A percentile compares a stretch with the other conserved stretches of the same genome.
These are phyloP conservation scores for Dicranocentrus wangi DNA, from an alignment of 2,888 invertebrate species.

Conservation along the genomic window DNA sequence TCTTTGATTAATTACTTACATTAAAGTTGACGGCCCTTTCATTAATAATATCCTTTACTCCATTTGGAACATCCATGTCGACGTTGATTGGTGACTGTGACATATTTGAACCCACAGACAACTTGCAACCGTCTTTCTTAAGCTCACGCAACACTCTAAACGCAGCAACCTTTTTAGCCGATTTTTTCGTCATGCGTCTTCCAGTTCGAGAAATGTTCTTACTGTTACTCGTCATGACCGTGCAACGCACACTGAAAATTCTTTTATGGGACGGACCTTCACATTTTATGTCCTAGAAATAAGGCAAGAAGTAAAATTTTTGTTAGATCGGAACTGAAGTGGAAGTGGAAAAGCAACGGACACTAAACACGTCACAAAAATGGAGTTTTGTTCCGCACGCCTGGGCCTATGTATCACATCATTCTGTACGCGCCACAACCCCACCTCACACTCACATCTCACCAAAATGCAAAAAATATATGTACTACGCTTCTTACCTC, in stretches of 20 bases:
- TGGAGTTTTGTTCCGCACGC: too few species aligned
- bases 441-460: too few species aligned
- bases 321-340: too few species aligned
- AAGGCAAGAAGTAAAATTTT: not conserved
- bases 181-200: slow-evolving; percentile 25
- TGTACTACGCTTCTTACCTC: not conserved
- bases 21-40: too few species aligned
- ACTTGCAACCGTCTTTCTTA: slow-evolving; percentile 13
- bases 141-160: slow-evolving; percentile 26
- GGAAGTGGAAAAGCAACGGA: too few species aligned
- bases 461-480: too few species aligned
- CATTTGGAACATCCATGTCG: not conserved
- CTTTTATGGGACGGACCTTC: slow-evolving; percentile 64
- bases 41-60: not conserved
- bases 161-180: slow-evolving; percentile 38
- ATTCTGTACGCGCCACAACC: too few species aligned
- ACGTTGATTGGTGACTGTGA: too few species aligned
- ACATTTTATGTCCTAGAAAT: slow-evolving; percentile 28
- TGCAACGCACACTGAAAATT: slow-evolving; percentile 44
- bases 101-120: too few species aligned
- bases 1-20: too few species aligned
- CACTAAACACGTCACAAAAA: not conserved
- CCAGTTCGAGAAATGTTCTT: not conserved
- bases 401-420: too few species aligned
- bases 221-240: not conserved